Base-by-base conservation (phyloP, 2,797 vertebrate species). In the Nyctibius grandis region DNA sequence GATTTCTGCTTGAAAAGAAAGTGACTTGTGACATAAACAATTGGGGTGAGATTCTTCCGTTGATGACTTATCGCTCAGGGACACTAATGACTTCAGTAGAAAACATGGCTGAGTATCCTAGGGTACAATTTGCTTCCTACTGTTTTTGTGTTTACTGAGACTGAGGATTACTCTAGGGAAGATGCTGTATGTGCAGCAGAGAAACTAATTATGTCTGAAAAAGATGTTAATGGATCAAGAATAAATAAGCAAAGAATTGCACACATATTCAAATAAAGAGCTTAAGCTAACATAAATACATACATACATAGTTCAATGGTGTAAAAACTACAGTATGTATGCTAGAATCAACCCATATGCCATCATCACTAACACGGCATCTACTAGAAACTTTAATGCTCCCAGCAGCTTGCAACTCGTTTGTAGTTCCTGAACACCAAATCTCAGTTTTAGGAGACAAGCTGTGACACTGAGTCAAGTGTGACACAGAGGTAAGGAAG, bases 121-220 rank as follows among this genome's bases (percentile, higher is more conserved):
- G n/a, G 54, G 36, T 73, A 80, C 72, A 95, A 89, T 95, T 91
- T 92, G 1, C 23, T 81, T 94, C 69, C 77, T 54, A 72, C 29
- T 68, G 57, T 31, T 91, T 92, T 81, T 92, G 53, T 59, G 31
- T 57, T 94, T 68, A 72, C 53, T 80, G 56, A 90, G n/a, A 90
- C 23, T 57, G 42, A 87, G 81, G 60, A 75, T 90, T 95, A 81
- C 80, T 91, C 69, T 70, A 42, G 80, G 60, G 83, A 91, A 88
- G 57, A 73, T 28, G 53, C 7, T 72, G 8, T 53, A 72, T n/a
- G 21, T 81, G 61, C 61, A 81, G 65, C 16, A 84, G 33, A 83
- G n/a, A 86, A 95, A 51, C 10, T 64, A 96, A 91, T 81, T 89
- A 67, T n/a, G 10, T 36, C 59, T 93, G 47, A 57, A 82, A 91